Evolutionary conservation across 2,888 invertebrate species (phyloP).

Genomic region (Drosophila putrida): DNA sequence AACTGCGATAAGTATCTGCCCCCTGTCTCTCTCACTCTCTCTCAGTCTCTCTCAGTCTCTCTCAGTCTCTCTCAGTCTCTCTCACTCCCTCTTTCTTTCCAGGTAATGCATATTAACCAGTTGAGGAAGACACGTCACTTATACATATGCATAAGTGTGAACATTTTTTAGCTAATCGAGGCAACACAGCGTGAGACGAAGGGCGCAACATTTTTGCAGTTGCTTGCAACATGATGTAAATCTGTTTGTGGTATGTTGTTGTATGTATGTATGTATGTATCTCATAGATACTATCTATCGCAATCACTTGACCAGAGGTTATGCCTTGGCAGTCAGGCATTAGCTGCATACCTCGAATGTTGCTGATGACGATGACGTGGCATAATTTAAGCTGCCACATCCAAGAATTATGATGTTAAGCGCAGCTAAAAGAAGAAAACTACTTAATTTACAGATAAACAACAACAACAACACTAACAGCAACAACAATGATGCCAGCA

Average conservation of each 20-base stretch:
- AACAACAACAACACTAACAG: constrained; percentile 16
- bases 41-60: not conserved
- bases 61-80: not conserved
- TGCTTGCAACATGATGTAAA: constrained; percentile 43
- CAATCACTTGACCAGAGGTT: constrained; percentile 19
- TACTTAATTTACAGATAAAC: constrained; percentile 74
- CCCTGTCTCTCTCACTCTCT: not conserved
- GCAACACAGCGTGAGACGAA: constrained; percentile 30
- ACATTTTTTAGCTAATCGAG: constrained; percentile 49
- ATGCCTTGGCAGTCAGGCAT: not conserved
- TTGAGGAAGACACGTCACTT: constrained; percentile 19
- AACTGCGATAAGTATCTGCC: constrained; percentile 63
- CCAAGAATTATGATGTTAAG: constrained; percentile 75
- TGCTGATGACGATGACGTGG: constrained; percentile 65
- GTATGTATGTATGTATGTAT: constrained; percentile 1
- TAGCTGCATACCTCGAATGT: constrained; percentile 14
- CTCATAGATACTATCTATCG: constrained; percentile 8
- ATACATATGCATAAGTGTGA: constrained; percentile 64
- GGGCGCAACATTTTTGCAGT: constrained; percentile 14
- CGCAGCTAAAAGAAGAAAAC: constrained; percentile 60
- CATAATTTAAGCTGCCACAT: constrained; percentile 60
- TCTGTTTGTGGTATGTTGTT: constrained; percentile 15
- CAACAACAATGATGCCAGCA: not conserved
- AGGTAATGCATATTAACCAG: constrained; percentile 62
- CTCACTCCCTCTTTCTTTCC: not conserved